Evolutionary conservation across 1,140 invertebrate species (phyloP), one percentile per base, ranked within the genome.

Genomic region (Aphelenchoides fujianensis): DNA sequence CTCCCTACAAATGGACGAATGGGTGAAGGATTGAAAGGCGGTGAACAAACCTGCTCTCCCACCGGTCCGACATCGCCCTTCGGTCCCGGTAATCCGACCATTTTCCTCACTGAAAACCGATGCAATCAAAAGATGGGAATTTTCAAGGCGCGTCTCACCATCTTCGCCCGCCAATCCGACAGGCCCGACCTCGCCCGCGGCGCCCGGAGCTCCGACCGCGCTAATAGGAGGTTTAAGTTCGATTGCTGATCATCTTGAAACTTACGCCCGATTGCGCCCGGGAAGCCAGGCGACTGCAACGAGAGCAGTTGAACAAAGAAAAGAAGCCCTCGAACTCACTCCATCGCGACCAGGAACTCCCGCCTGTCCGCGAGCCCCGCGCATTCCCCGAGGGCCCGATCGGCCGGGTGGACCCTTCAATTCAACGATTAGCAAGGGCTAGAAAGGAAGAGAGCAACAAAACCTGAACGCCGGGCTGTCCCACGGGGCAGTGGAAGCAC

Each of bases 401-500:
- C 69, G 68, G 19, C 69, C 69, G 27, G 63, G 63, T 19, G 63
- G 63, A 66, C 63, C 63, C 19, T 48, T 48, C 12, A 48, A n/a
- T n/a, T n/a, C 41, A 48, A 23, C 23, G 12, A 48, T 16, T 23
- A 48, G 5, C 55, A 66, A 66, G 16, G 23, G 19, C 7, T 48
- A 19, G 67, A 48, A 55, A 19, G 3, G 7, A 66, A n/a, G n/a
- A n/a, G n/a, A n/a, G n/a, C n/a, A n/a, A n/a, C n/a, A 5, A 66
- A 54, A 66, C 62, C 67, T 67, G 27, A 70, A 32, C 9, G 23
- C 79, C 79, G 48, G 71, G 73, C 9, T 54, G 70, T 36, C 79
- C 79, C 31, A 72, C 48, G 35, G 79, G 79, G 66, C 79, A 80
- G 30, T 66, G 78, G 76, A 81, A 80, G 57, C 79, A 80, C n/a